Conservation (phyloP, 2,797 vertebrate genomes). For the Sciurus vulgaris region DNA sequence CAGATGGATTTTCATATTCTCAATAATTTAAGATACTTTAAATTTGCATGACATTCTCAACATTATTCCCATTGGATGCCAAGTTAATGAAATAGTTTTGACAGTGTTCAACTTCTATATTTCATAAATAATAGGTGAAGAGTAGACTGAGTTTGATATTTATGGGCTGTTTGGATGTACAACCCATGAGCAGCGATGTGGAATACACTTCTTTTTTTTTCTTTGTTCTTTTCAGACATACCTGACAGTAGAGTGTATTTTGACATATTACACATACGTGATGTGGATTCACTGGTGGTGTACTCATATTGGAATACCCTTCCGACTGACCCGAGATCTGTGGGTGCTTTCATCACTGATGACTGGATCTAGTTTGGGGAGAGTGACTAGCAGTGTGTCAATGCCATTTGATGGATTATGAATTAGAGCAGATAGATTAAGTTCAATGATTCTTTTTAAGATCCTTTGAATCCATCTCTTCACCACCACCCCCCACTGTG, state of each 20-base stretch:
- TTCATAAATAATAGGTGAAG: constrained; percentile 18
- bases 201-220: neutral
- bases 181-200: neutral
- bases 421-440: neutral
- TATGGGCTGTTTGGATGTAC: neutral
- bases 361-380: neutral
- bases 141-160: neutral
- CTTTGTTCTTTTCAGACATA: no score
- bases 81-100: constrained; percentile 40
- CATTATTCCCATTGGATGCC: neutral
- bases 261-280: no score
- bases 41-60: constrained; percentile 50
- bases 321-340: constrained; percentile 16
- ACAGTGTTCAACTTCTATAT: neutral
- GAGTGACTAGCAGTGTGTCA: neutral
- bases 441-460: constrained; percentile 1
- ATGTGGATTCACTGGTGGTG: no score
- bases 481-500: neutral
- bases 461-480: neutral
- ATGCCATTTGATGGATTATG: neutral
- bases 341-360: neutral
- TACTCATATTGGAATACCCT: neutral
- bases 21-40: constrained; percentile 70
- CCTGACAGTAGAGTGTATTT: no score
- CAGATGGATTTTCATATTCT: constrained; percentile 70